Conservation (phyloP, 2,113 vertebrate genomes). For the Nestor notabilis region DNA sequence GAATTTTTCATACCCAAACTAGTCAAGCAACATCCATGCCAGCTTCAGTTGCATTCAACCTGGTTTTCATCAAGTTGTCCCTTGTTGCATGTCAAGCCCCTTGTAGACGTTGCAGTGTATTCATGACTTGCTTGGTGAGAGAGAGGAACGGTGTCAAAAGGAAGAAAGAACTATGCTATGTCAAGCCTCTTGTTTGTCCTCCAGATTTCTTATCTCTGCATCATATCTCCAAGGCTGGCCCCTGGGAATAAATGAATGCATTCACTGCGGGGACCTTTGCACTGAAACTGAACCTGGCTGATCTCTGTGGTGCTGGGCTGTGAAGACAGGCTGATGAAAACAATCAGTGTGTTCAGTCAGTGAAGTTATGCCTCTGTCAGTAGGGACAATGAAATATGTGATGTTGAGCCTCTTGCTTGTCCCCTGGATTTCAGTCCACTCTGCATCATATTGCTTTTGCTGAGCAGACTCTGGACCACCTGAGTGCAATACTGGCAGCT, state of each 20-base stretch:
- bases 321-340: not conserved
- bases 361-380: not conserved
- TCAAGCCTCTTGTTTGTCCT: not conserved
- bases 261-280: not conserved
- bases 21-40: not conserved
- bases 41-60: not conserved
- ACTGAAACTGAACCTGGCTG: not conserved
- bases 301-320: not conserved
- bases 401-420: not conserved
- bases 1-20: not conserved
- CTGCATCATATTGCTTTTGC: not conserved
- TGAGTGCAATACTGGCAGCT: not conserved
- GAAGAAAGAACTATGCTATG: not conserved
- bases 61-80: not conserved
- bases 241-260: not conserved
- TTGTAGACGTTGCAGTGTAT: not conserved
- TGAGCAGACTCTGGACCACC: not conserved
- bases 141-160: not conserved
- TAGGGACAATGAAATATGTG: not conserved
- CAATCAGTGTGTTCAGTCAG: not conserved
- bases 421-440: not conserved
- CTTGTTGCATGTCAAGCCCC: accelerated
- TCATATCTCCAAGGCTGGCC: not conserved
- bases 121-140: not conserved
- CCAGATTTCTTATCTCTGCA: not conserved